Evolutionary conservation across 1,140 invertebrate genomes (phyloP), one percentile per base, ranked within the genome.

Genomic region (Manduca sexta): DNA sequence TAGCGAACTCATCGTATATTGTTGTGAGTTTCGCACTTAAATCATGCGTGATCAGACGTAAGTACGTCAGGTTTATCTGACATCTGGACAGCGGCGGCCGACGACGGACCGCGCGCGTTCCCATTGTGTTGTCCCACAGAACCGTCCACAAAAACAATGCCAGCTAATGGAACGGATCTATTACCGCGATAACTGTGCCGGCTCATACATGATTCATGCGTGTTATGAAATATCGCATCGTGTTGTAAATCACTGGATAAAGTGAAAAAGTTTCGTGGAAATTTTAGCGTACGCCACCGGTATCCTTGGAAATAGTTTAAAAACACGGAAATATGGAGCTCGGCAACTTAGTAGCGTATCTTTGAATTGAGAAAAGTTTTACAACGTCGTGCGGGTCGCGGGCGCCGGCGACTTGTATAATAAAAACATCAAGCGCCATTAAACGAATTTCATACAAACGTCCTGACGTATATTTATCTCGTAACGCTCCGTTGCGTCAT

Each of bases 21-120:
- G 72, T 75, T 67, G 56, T 64, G 29, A 42, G 53, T 59, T 73
- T 69, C 68, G 58, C 74, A 70, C 66, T 74, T 78, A 71, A 72
- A 77, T 77, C 75, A 78, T 66, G 74, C 72, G 65, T 75, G 72
- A 79, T 81, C 57, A 58, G 66, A 75, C 74, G 77, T 78, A 77
- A 79, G 72, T 76, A 67, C 61, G 53, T 66, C 56, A 45, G 60
- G 51, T 55, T 68, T 72, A 81, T 78, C 74, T 71, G 42, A 66
- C 70, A 81, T 78, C 74, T 71, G 42, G 31, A 30, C 70, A 72
- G 62, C 77, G 77, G 71, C 71, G 73, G 77, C 77, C 74, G 62
- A 51, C 63, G 67, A 72, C 66, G 51, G 60, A 55, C 53, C 45
- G 46, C 52, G 55, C 62, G 58, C 56, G 58, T 30, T 52, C 45